Conservation (phyloP, 2,113 vertebrate species). For the Aldabrachelys gigantea region DNA sequence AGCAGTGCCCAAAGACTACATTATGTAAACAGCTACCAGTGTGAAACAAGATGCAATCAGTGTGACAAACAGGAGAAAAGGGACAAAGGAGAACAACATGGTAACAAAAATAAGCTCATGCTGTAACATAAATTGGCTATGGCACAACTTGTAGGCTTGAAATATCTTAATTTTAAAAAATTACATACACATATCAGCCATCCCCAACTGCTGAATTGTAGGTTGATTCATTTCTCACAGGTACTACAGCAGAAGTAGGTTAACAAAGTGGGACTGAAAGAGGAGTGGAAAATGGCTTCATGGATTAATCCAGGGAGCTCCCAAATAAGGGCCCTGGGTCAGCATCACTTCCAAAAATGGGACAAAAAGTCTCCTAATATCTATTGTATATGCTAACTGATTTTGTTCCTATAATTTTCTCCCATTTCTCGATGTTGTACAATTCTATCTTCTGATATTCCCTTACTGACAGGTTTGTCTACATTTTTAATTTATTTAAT, state of each 20-base stretch:
- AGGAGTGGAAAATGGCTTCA: neutral
- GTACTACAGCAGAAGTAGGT: neutral
- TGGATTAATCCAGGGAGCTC: neutral
- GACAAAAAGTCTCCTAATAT: neutral
- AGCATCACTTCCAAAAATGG: neutral
- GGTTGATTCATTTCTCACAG: neutral
- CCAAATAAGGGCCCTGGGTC: neutral
- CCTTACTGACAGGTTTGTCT: neutral
- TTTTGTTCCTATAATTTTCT: neutral
- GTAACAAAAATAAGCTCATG: neutral
- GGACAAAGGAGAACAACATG: neutral
- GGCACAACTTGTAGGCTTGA: neutral
- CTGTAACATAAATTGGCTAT: neutral
- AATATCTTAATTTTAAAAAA: neutral
- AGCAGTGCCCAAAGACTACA: neutral
- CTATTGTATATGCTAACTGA: neutral
- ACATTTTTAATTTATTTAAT: neutral
- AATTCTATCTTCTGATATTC: neutral
- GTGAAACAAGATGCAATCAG: neutral
- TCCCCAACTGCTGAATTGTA: neutral
- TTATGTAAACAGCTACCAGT: neutral
- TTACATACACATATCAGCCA: conserved; percentile 17
- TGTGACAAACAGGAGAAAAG: neutral
- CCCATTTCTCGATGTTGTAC: neutral
- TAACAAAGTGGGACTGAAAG: neutral